Conservation (phyloP, 2,113 vertebrate species). For the Propithecus coquereli region DNA sequence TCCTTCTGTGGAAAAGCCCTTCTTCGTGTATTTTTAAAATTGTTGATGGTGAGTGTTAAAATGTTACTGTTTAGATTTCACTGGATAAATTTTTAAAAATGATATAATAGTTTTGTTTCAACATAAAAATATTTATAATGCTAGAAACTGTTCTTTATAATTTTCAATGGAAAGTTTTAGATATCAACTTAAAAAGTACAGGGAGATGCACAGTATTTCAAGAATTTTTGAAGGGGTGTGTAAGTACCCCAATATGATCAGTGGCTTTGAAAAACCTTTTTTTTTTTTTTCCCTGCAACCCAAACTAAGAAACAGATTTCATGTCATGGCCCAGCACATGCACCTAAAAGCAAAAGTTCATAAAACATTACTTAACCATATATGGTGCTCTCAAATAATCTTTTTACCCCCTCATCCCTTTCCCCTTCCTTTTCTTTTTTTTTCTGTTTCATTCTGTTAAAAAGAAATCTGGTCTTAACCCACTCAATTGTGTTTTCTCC, state of each 20-base stretch:
- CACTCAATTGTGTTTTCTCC: not conserved
- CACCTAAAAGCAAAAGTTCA: not conserved
- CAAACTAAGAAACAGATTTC: not conserved
- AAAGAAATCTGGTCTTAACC: not conserved
- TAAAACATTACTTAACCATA: not conserved
- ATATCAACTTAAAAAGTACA: not conserved
- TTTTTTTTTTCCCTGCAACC: not conserved
- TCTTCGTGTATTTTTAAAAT: not conserved
- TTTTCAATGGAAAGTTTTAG: not conserved
- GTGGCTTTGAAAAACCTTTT: not conserved
- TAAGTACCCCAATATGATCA: not conserved
- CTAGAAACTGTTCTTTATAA: not conserved
- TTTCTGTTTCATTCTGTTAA: not conserved
- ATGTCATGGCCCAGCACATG: not conserved
- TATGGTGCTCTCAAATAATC: not conserved
- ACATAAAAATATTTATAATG: not conserved
- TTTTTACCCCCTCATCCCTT: not conserved
- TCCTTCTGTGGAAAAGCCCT: not conserved
- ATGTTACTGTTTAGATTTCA: not conserved
- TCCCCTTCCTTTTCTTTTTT: not conserved
- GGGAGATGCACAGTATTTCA: not conserved
- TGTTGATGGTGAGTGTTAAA: not conserved
- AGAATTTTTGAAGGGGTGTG: not conserved
- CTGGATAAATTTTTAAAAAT: not conserved
- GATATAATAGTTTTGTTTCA: not conserved